phyloP scores from a whole-genome alignment of 2,888 invertebrate species.

The Andrena bucephala region DNA sequence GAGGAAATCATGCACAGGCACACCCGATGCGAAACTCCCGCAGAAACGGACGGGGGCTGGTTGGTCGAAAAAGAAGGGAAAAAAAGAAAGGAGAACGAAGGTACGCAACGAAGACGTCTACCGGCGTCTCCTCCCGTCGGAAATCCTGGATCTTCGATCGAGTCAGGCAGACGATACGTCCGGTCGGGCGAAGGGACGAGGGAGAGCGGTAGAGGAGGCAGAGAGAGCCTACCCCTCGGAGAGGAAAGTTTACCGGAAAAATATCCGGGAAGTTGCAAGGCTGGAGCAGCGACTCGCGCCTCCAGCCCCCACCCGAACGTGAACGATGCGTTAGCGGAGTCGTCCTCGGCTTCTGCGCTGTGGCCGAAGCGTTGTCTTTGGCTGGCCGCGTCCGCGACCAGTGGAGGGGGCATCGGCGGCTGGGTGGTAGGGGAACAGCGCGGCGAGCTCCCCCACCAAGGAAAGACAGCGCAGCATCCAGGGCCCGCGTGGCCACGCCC shows the following conservation, averaged over 20 bases:
- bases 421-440: constrained; percentile 17
- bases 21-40: constrained; percentile 46
- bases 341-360: constrained; percentile 72
- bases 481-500: constrained; percentile 61
- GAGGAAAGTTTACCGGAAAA: constrained; percentile 81
- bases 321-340: constrained; percentile 39
- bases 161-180: constrained; percentile 74
- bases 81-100: constrained; percentile 37
- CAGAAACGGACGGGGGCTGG: neutral
- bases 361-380: constrained; percentile 63
- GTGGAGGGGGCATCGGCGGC: constrained; percentile 10
- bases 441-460: constrained; percentile 50
- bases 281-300: constrained; percentile 66
- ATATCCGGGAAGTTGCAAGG: constrained; percentile 80
- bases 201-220: constrained; percentile 50
- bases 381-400: constrained; percentile 10
- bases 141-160: constrained; percentile 79
- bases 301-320: constrained; percentile 40
- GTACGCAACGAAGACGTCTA: constrained; percentile 58
- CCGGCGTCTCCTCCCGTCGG: constrained; percentile 73
- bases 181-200: constrained; percentile 59
- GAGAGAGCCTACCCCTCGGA: constrained; percentile 58
- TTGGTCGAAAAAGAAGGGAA: constrained; percentile 7
- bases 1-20: constrained; percentile 51
- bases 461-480: constrained; percentile 64